Evolutionary conservation across 2,888 invertebrate genomes (phyloP).

Genomic region (Rhopalosiphum nymphaeae): DNA sequence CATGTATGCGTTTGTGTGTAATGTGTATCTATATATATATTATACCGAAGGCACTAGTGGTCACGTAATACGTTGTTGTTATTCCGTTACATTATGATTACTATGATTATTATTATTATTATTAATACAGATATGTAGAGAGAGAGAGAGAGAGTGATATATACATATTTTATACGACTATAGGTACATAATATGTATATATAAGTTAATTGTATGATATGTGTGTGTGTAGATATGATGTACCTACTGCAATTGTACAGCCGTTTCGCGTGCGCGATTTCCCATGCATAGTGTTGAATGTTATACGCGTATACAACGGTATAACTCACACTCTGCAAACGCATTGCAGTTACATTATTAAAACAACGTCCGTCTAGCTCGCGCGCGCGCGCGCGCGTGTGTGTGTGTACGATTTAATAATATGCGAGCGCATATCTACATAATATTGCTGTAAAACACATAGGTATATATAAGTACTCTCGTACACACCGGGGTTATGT

Average conservation of each 20-base stretch:
- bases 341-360: background rate
- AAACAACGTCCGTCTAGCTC: background rate
- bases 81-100: background rate
- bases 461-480: background rate
- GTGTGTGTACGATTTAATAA: background rate
- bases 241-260: background rate
- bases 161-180: background rate
- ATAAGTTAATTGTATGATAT: background rate
- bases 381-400: too few species aligned
- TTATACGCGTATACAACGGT: background rate
- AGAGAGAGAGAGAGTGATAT: background rate
- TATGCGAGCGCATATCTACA: background rate
- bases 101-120: background rate
- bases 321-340: background rate
- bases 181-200: background rate
- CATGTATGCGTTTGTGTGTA: background rate
- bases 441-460: background rate
- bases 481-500: background rate
- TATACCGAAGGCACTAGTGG: background rate
- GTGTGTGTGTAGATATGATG: background rate
- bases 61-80: background rate
- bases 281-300: background rate
- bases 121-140: background rate
- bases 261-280: background rate
- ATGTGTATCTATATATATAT: too few species aligned